Evolutionary conservation across 2,888 invertebrate genomes (phyloP).

Genomic region (Oscheius sp.): DNA sequence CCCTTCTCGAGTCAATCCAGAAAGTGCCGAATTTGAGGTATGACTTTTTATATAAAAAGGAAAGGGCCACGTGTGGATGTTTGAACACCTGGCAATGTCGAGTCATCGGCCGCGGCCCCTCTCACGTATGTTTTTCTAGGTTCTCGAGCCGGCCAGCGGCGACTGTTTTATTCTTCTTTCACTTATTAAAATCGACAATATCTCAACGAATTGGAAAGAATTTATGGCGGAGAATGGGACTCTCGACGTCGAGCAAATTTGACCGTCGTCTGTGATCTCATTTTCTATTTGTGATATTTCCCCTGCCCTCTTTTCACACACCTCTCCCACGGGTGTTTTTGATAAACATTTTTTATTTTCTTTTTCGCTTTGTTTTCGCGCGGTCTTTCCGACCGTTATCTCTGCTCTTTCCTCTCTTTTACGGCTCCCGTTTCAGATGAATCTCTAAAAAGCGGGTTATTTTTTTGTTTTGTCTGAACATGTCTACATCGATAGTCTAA

Average conservation of each 20-base stretch:
- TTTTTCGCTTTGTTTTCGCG: neutral
- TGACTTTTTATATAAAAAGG: neutral
- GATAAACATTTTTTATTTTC: too few relatives aligned
- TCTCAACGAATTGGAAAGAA: slow-evolving; percentile 71
- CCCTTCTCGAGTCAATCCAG: slow-evolving; percentile 68
- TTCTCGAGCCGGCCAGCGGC: slow-evolving; percentile 69
- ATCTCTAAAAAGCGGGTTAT: neutral
- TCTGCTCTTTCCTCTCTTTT: neutral
- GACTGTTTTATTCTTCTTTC: slow-evolving; percentile 67
- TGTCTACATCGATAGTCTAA: too few relatives aligned
- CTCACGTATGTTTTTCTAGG: slow-evolving; percentile 49
- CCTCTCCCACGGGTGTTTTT: neutral
- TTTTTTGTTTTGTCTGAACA: neutral
- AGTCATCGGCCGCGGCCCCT: neutral
- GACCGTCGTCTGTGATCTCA: neutral
- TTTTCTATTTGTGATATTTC: slow-evolving; percentile 1
- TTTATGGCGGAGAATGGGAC: slow-evolving; percentile 69
- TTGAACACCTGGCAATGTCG: slow-evolving; percentile 4
- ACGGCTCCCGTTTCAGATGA: neutral
- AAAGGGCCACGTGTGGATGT: too few relatives aligned
- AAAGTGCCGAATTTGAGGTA: slow-evolving; percentile 72
- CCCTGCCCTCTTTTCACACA: neutral
- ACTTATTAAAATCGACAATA: slow-evolving; percentile 67
- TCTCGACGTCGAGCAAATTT: slow-evolving; percentile 34
- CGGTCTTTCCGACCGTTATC: neutral